phyloP scores from a whole-genome alignment of 2,888 invertebrate genomes.

The Pristionchus maxplancki region DNA sequence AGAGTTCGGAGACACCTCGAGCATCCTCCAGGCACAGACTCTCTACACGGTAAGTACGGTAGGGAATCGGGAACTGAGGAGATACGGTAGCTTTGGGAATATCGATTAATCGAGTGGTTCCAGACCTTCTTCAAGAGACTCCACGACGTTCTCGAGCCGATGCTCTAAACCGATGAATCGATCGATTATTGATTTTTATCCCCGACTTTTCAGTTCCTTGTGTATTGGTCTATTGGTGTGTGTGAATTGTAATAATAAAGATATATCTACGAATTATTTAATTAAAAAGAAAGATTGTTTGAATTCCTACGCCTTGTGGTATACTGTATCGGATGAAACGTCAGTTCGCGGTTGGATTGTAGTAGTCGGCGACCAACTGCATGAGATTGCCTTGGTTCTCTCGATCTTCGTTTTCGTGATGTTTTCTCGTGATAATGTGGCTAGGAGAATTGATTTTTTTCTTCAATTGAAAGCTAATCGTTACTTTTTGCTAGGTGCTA shows the following conservation, averaged over 20 bases:
- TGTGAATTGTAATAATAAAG: not conserved
- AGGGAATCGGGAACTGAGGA: not conserved
- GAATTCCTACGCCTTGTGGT: not conserved
- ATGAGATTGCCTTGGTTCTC: not conserved
- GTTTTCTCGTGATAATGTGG: not conserved
- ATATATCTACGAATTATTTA: not conserved
- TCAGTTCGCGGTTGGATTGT: not conserved
- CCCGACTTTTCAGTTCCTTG: not conserved
- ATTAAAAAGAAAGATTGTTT: not conserved
- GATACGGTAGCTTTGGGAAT: slow-evolving; percentile 6
- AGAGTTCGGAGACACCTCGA: slow-evolving; percentile 79
- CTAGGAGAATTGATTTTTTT: not conserved
- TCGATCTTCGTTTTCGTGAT: not conserved
- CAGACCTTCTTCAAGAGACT: slow-evolving; percentile 61
- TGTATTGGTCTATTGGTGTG: not conserved
- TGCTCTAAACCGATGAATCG: slow-evolving; percentile 24
- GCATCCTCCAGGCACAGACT: slow-evolving; percentile 78
- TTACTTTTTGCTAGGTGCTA: not conserved
- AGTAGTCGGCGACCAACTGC: not conserved
- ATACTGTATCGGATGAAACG: slow-evolving; percentile 4
- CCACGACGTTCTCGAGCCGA: slow-evolving; percentile 26
- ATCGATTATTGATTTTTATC: not conserved
- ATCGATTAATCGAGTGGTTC: not conserved
- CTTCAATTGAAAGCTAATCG: not conserved
- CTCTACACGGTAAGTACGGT: slow-evolving; percentile 78